These are phyloP conservation scores for Phyto melanocephala DNA, from an alignment of 2,888 invertebrate species.

Conservation along the genomic window DNA sequence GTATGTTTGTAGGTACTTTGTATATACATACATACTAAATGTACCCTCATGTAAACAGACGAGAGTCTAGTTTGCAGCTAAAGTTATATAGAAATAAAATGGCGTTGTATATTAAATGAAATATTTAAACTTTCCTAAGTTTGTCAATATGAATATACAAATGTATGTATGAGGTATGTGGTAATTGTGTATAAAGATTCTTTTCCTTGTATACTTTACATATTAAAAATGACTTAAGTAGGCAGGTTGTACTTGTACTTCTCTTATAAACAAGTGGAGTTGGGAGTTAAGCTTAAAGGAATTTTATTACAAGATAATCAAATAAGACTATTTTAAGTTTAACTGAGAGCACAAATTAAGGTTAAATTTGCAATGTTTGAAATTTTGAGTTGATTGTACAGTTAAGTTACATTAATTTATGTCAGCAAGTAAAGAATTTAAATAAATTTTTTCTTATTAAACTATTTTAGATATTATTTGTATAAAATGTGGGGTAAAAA, in stretches of 20 bases:
- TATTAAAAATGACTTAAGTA: background rate
- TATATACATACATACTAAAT: background rate
- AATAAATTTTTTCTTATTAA: no score
- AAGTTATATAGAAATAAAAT: conserved; percentile 43
- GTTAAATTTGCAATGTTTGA: no score
- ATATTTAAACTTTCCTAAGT: conserved; percentile 51
- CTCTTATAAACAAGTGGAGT: background rate
- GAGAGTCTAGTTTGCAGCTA: background rate
- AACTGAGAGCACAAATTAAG: no score
- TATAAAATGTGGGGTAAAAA: no score
- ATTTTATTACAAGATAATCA: background rate
- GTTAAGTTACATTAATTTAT: no score
- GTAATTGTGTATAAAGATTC: no score
- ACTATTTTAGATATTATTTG: no score
- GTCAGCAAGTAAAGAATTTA: no score
- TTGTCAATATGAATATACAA: conserved; percentile 7
- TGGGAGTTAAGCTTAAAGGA: background rate
- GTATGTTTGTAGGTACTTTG: background rate
- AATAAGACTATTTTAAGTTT: background rate
- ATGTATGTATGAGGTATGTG: background rate
- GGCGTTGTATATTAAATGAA: conserved; percentile 57
- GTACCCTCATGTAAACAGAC: background rate
- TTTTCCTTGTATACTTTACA: no score
- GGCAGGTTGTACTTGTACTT: background rate
- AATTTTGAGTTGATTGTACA: no score